These are phyloP conservation scores for Pogonognathellus flavescens DNA, from an alignment of 1,140 invertebrate genomes.

Conservation along the genomic window DNA sequence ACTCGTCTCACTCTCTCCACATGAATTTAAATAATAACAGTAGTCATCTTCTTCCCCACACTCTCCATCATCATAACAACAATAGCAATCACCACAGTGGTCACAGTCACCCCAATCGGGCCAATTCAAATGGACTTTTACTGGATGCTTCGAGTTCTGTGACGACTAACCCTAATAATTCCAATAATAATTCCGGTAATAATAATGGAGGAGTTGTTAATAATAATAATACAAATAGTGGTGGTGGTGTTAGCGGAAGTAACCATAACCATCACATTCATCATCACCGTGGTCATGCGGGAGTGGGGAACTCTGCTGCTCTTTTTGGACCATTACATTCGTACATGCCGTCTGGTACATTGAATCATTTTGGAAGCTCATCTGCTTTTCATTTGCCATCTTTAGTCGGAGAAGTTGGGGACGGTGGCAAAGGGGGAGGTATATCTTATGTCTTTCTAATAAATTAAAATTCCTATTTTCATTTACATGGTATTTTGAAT, in stretches of 20 bases:
- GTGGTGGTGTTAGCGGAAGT: not conserved
- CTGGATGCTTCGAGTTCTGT: not conserved
- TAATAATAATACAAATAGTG: constrained; percentile 49
- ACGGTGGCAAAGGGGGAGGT: constrained; percentile 20
- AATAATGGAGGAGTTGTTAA: not conserved
- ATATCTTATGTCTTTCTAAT: too few relatives aligned
- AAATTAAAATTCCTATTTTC: too few relatives aligned
- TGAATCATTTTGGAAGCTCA: constrained; percentile 55
- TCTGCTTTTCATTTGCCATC: constrained; percentile 64
- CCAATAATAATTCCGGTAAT: not conserved
- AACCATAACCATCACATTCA: constrained; percentile 44
- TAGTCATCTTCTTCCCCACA: not conserved
- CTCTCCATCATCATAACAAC: not conserved
- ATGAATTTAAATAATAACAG: not conserved
- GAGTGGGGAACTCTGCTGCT: not conserved
- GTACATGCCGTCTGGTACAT: constrained; percentile 55
- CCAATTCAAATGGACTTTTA: not conserved
- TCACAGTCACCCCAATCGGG: not conserved
- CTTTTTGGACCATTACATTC: constrained; percentile 55
- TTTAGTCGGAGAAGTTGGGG: not conserved
- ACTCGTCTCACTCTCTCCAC: constrained; percentile 26
- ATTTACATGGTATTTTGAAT: too few relatives aligned
- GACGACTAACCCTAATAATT: not conserved
- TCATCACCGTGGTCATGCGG: constrained; percentile 26
- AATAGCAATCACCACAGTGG: not conserved